A percentile compares a stretch with the other conserved stretches of the same genome.
Evolutionary conservation across 2,113 vertebrate species (phyloP).

Genomic region (Elachura formosa): DNA sequence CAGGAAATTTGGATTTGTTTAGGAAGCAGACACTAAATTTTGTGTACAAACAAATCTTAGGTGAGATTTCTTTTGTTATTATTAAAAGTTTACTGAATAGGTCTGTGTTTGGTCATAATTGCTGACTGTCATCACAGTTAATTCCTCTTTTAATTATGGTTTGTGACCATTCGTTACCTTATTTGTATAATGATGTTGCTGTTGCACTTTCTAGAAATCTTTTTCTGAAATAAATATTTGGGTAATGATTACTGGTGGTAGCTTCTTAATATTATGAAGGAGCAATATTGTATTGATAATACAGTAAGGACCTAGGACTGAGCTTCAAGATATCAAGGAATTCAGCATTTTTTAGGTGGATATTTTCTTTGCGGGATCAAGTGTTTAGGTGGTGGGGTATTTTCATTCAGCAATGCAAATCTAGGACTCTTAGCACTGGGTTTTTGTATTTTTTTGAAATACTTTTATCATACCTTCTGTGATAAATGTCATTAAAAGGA

Average conservation of each 20-base stretch:
- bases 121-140: neutral
- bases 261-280: neutral
- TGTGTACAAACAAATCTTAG: neutral
- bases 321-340: neutral
- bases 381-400: rapidly evolving
- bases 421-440: neutral
- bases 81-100: neutral
- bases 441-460: neutral
- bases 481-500: neutral
- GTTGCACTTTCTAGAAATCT: rapidly evolving
- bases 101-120: neutral
- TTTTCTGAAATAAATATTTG: neutral
- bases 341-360: neutral
- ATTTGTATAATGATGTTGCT: neutral
- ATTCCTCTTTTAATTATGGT: neutral
- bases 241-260: neutral
- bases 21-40: neutral
- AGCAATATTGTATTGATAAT: neutral
- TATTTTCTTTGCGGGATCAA: neutral
- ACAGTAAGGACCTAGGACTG: neutral
- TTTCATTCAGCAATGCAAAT: neutral
- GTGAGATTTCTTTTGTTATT: neutral
- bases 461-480: neutral
- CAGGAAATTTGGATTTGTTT: neutral
- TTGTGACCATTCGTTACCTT: neutral